Evolutionary conservation across 2,888 invertebrate genomes (phyloP).

Genomic region (Caenorhabditis afra): DNA sequence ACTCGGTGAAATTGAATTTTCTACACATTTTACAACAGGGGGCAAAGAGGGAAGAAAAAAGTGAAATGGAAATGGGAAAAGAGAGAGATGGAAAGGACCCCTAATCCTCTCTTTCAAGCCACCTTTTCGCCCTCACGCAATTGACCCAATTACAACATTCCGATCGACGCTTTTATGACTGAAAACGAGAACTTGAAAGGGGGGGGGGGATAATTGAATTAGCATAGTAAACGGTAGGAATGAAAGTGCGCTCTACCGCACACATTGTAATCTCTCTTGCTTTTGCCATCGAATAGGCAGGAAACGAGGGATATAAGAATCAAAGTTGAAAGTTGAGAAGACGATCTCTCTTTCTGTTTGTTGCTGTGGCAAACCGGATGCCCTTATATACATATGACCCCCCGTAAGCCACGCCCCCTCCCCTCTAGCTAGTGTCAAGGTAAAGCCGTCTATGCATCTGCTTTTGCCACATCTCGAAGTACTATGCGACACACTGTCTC

Average conservation of each 20-base stretch:
- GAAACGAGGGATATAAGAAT: conserved; percentile 1
- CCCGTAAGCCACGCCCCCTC: conserved; percentile 23
- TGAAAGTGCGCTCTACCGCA: no score
- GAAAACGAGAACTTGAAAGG: no score
- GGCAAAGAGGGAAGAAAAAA: background rate
- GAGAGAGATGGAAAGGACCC: no score
- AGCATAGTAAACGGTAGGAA: no score
- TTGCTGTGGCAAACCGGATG: conserved; percentile 32
- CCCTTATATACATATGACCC: conserved; percentile 41
- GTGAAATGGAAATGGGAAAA: background rate
- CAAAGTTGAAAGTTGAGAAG: conserved; percentile 52
- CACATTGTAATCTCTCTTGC: no score
- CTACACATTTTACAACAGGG: no score
- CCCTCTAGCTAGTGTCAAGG: conserved; percentile 16
- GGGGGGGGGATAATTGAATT: no score
- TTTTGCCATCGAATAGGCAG: no score
- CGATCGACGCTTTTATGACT: no score
- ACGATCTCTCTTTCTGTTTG: background rate
- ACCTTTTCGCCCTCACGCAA: no score
- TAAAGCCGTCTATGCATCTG: conserved; percentile 4
- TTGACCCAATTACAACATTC: no score
- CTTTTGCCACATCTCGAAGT: conserved; percentile 32
- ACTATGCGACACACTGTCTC: conserved; percentile 25
- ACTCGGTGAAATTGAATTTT: conserved; percentile 7
- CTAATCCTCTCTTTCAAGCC: no score